Base-by-base conservation (phyloP, 2,888 invertebrate genomes). In the Strigamia crassipes region DNA sequence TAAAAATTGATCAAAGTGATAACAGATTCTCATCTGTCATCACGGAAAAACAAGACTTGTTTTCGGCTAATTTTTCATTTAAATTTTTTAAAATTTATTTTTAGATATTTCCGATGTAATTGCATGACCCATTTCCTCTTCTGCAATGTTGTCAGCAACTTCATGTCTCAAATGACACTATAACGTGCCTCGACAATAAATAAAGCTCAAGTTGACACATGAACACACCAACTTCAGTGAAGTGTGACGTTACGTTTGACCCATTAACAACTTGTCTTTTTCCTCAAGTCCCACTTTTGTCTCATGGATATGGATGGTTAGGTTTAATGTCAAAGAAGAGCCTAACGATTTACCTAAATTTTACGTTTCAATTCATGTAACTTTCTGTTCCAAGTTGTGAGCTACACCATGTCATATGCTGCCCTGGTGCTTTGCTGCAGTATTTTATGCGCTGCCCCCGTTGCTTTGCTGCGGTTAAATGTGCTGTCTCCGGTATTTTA, bases 131-230 rank as follows among this genome's bases (percentile, higher is more conserved):
- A 38, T 38, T 38, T 38, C 38, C 38, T 6, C 38, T 38, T 38
- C 38, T 38, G 10, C 38, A 38, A 38, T 38, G 38, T 38, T 38
- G 6, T 38, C 38, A 38, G 38, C 6, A 10, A 38, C 38, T 38
- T 5, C 18, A 8, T 18, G 56, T 56, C 56, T 18, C 56, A 18
- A 1, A 56, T 56, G 56, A n/a, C 56, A 56, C 18, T 56, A 5
- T 4, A 56, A 56, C 56, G 56, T 56, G 56, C 56, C 56, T 46
- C 46, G 46, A 46, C n/a, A 56, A 18, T 56, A 56, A 56, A 56
- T 38, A 56, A 56, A 46, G 15, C 46, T n/a, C 4, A 15, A 15
- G 13, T 46, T 46, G 46, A n/a, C n/a, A 46, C 15, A 12, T 13
- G 15, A 15, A 15, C 46, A n/a, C 1, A 46, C 15, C 46, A 46